Conservation (phyloP, 2,113 vertebrate species). For the Anthoscopus minutus region DNA sequence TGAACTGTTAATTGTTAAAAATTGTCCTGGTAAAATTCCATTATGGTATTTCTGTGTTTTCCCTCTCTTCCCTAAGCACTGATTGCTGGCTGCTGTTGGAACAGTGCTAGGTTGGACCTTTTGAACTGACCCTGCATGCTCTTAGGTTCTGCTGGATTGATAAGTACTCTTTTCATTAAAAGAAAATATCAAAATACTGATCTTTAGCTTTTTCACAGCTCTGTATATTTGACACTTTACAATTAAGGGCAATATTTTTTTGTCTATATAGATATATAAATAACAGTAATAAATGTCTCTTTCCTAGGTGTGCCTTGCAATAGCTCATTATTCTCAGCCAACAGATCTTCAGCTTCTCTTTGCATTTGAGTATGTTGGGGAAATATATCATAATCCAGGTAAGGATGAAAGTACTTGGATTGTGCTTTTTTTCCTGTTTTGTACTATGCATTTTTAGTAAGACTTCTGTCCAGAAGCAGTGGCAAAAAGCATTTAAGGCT, state of each 20-base stretch:
- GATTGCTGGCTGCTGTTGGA: neutral
- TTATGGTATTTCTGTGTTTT: neutral
- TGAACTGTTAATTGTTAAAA: neutral
- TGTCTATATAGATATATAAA: neutral
- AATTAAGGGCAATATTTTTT: neutral
- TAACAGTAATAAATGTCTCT: conserved; percentile 6
- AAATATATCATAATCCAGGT: conserved; percentile 89
- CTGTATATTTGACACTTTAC: neutral
- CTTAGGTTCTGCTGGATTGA: neutral
- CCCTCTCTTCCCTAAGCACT: neutral
- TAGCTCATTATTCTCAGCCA: conserved; percentile 96
- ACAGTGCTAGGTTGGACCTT: neutral
- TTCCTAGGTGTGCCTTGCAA: conserved; percentile 93
- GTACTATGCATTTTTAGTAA: neutral
- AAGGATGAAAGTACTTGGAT: conserved; percentile 35
- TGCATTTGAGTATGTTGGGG: conserved; percentile 94
- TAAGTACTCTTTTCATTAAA: neutral
- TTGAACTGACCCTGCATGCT: neutral
- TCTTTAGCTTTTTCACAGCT: neutral
- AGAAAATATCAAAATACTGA: neutral
- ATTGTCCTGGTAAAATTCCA: neutral
- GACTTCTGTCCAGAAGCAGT: neutral
- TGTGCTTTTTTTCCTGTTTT: neutral
- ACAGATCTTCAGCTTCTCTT: conserved; percentile 95
- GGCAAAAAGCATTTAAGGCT: conserved; percentile 12